A percentile compares a stretch with the other conserved stretches of the same genome.
Conservation (phyloP, 2,113 vertebrate genomes). For the Amazona vittata region DNA sequence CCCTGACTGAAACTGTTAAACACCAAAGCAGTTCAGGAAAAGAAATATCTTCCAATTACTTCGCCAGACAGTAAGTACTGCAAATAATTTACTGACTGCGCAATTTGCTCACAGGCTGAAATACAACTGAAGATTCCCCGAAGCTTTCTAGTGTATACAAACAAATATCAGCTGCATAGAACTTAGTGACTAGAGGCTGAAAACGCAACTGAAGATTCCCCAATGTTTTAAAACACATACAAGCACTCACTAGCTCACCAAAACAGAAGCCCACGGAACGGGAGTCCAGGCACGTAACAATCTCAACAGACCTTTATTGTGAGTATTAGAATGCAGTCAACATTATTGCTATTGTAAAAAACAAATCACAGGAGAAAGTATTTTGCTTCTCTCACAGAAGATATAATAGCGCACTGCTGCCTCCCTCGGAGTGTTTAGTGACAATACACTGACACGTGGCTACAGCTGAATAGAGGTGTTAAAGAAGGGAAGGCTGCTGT, state of each 20-base stretch:
- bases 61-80: not conserved
- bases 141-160: not conserved
- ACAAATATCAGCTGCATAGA: not conserved
- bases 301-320: constrained; percentile 64
- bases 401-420: constrained; percentile 23
- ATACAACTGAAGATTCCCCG: not conserved
- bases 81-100: not conserved
- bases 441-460: constrained; percentile 1
- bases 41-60: not conserved
- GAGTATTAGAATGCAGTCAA: constrained; percentile 53
- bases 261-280: not conserved
- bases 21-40: not conserved
- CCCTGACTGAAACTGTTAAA: not conserved
- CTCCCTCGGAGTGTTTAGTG: constrained; percentile 3
- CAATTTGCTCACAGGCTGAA: not conserved
- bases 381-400: constrained; percentile 34
- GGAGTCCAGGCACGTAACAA: constrained; percentile 36
- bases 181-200: not conserved
- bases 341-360: constrained; percentile 64
- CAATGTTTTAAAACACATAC: not conserved
- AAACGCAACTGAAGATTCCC: not conserved
- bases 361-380: constrained; percentile 27
- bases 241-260: not conserved
- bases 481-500: not conserved
- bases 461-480: not conserved